Conservation (phyloP, 2,797 vertebrate species). For the Amblyraja radiata region DNA sequence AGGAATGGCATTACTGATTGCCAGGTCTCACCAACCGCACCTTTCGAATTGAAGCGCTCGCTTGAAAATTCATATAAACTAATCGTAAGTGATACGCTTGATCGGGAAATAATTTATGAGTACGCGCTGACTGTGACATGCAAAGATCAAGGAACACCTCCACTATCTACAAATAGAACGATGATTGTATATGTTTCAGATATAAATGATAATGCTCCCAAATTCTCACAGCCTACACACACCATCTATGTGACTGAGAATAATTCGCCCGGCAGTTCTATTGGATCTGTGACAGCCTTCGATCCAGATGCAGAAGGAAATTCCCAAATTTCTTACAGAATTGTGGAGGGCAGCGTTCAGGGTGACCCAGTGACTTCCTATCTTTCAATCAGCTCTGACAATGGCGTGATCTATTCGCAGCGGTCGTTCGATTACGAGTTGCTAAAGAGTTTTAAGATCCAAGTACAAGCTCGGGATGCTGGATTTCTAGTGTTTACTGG, state of each 20-base stretch:
- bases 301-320: constrained; percentile 63
- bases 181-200: constrained; percentile 54
- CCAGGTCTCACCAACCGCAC: background rate
- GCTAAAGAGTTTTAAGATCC: constrained; percentile 59
- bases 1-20: background rate
- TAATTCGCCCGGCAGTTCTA: constrained; percentile 54
- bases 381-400: constrained; percentile 71
- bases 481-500: constrained; percentile 57
- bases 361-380: constrained; percentile 66
- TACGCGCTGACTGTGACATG: background rate
- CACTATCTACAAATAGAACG: background rate
- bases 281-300: constrained; percentile 63
- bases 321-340: constrained; percentile 64
- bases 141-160: background rate
- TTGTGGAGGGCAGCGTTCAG: constrained; percentile 59
- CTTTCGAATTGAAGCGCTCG: background rate
- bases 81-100: background rate
- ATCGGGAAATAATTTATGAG: background rate
- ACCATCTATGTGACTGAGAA: constrained; percentile 68
- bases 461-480: constrained; percentile 51
- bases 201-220: constrained; percentile 69
- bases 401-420: constrained; percentile 69
- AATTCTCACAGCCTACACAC: constrained; percentile 56
- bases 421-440: constrained; percentile 65
- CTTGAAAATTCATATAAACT: background rate